A percentile compares a stretch with the other conserved stretches of the same genome.
phyloP scores from a whole-genome alignment of 2,888 invertebrate genomes.

The Drosophila prostipennis region DNA sequence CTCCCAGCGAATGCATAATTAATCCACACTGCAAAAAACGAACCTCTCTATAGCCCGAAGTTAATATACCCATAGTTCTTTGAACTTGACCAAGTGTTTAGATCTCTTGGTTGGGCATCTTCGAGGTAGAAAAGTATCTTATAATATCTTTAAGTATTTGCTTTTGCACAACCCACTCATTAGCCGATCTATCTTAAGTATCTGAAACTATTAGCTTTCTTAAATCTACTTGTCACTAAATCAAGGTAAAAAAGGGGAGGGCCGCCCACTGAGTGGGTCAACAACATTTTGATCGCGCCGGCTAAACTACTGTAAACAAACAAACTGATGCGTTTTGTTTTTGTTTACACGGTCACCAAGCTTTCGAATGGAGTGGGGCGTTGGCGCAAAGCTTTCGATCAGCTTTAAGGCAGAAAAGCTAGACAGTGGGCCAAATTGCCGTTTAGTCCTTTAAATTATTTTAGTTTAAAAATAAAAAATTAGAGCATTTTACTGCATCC shows the following conservation, averaged over 20 bases:
- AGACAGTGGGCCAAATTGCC: background rate
- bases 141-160: background rate
- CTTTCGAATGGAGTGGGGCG: constrained; percentile 21
- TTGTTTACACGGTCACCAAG: constrained; percentile 4
- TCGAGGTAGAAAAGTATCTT: constrained; percentile 7
- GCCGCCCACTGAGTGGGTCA: constrained; percentile 34
- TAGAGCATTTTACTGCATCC: too few relatives aligned
- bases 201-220: constrained; percentile 18
- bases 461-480: too few relatives aligned
- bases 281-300: constrained; percentile 40
- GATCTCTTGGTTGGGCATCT: background rate
- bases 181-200: constrained; percentile 14
- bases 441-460: background rate
- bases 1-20: constrained; percentile 52
- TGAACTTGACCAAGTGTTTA: background rate
- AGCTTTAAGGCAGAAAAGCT: constrained; percentile 35
- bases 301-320: constrained; percentile 55
- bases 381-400: constrained; percentile 35
- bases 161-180: background rate
- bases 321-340: constrained; percentile 22
- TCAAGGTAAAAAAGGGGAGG: constrained; percentile 1
- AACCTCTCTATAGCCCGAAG: too few relatives aligned
- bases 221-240: background rate
- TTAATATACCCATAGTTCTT: too few relatives aligned
- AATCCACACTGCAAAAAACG: constrained; percentile 46